Base-by-base conservation (phyloP, 2,888 invertebrate species). In the Venustoraphidia nigricollis region DNA sequence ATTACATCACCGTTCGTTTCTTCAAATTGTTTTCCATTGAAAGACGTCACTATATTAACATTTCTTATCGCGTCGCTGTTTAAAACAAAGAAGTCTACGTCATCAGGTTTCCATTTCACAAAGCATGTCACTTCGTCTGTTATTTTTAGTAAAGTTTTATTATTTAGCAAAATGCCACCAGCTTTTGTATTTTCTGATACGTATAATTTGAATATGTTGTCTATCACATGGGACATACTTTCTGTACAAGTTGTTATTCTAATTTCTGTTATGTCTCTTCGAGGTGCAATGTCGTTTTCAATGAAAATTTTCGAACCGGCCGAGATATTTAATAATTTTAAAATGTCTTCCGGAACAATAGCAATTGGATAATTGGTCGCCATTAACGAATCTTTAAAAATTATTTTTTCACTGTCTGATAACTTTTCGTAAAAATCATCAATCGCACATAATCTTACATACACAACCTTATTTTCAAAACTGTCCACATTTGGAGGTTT, bases 271-370 rank as follows among this genome's bases (percentile, higher is more conserved):
- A 72, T 68, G 39, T 68, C 66, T 1, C 69, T 68, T 51, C 66
- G 63, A 3, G 64, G 63, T 3, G 67, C 58, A n/a, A 56, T 58
- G 45, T 63, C 62, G 44, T 68, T 59, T 38, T 70, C 70, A 27
- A 82, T 61, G 37, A 71, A 64, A 6, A 79, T 65, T 64, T 73
- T 77, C 43, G 68, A 66, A 9, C 81, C 80, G 51, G 71, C 66
- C 39, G 71, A 69, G 50, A 78, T 57, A 53, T 69, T 69, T 42
- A 80, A 66, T 52, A 73, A 71, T 11, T 66, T 59, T 57, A 74
- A 72, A 46, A 82, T 62, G 39, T 70, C 65, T 48, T 71, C 66
- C 44, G 76, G 70, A 50, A 79, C 66, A 48, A 76, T 72, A 27
- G 77, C 54, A 53, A n/a, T 53, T 46, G 11, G 17, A 44, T 50